Evolutionary conservation across 2,888 invertebrate genomes (phyloP).

Genomic region (Zonitis immaculata): DNA sequence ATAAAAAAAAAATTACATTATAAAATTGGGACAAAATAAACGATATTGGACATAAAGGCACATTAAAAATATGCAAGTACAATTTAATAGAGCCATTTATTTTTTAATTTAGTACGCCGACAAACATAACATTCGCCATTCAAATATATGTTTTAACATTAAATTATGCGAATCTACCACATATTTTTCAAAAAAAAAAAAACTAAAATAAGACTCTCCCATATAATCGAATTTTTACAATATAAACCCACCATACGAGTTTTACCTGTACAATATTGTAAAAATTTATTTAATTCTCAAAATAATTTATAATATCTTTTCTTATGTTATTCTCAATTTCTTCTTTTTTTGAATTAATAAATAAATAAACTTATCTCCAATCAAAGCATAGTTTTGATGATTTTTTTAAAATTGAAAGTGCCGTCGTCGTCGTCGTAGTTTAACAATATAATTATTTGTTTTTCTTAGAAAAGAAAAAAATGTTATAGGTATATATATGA

Average conservation of each 20-base stretch:
- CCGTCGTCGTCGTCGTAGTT: background rate
- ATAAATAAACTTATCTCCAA: too few species aligned
- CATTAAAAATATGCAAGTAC: constrained; percentile 40
- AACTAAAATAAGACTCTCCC: too few species aligned
- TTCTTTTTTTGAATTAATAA: too few species aligned
- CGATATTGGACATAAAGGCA: too few species aligned
- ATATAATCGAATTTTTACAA: constrained; percentile 39
- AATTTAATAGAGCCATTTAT: constrained; percentile 47
- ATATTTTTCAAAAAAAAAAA: constrained; percentile 40
- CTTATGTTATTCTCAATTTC: too few species aligned
- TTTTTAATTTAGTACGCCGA: constrained; percentile 47
- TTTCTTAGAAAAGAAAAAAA: background rate
- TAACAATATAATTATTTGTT: background rate
- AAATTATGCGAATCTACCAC: constrained; percentile 40
- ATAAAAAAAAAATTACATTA: too few species aligned
- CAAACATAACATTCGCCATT: constrained; percentile 39
- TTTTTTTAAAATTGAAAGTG: background rate
- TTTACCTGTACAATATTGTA: constrained; percentile 30
- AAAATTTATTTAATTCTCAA: constrained; percentile 26
- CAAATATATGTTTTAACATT: constrained; percentile 40
- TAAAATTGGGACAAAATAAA: too few species aligned
- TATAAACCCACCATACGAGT: constrained; percentile 24
- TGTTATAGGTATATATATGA: background rate
- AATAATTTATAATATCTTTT: constrained; percentile 7
- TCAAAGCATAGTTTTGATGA: too few species aligned